Percentiles rank a stretch among this genome's conserved stretches.
These are phyloP conservation scores for Musca domestica DNA, from an alignment of 1,140 invertebrate genomes.

Conservation along the genomic window DNA sequence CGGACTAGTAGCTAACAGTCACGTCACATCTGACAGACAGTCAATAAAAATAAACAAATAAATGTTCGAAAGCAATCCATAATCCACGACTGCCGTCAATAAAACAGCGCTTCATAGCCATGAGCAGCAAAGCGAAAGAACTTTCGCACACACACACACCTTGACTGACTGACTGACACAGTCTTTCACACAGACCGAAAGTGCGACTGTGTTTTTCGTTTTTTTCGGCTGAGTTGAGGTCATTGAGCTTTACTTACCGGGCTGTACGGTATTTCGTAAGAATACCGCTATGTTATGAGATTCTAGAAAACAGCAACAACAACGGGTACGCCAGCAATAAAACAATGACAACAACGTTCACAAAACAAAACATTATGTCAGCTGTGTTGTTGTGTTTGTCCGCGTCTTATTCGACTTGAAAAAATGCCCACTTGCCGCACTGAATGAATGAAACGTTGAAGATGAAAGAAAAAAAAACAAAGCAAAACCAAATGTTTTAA, in stretches of 20 bases:
- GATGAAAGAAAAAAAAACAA: not conserved
- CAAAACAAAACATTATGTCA: too few species aligned
- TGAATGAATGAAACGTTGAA: not conserved
- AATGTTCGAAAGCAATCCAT: not conserved
- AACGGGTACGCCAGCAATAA: not conserved
- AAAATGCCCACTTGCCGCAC: too few species aligned
- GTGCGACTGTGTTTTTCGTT: not conserved
- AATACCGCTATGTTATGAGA: slow-evolving; percentile 20
- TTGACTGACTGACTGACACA: too few species aligned
- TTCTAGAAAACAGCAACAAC: slow-evolving; percentile 17
- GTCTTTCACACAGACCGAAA: not conserved
- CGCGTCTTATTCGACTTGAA: too few species aligned
- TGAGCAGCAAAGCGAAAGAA: not conserved
- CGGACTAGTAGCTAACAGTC: too few species aligned
- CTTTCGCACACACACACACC: not conserved
- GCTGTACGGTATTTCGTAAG: slow-evolving; percentile 23
- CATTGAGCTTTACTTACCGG: slow-evolving; percentile 47
- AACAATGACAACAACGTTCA: not conserved
- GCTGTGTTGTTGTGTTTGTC: too few species aligned
- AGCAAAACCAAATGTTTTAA: too few species aligned
- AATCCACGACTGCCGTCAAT: not conserved
- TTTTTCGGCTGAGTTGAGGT: slow-evolving; percentile 34
- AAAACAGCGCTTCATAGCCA: not conserved
- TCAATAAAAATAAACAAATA: slow-evolving; percentile 19
- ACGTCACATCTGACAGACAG: slow-evolving; percentile 7